Percentiles rank a stretch among this genome's conserved stretches.
Conservation (phyloP, 2,797 vertebrate genomes). For the Phrynocephalus forsythii region DNA sequence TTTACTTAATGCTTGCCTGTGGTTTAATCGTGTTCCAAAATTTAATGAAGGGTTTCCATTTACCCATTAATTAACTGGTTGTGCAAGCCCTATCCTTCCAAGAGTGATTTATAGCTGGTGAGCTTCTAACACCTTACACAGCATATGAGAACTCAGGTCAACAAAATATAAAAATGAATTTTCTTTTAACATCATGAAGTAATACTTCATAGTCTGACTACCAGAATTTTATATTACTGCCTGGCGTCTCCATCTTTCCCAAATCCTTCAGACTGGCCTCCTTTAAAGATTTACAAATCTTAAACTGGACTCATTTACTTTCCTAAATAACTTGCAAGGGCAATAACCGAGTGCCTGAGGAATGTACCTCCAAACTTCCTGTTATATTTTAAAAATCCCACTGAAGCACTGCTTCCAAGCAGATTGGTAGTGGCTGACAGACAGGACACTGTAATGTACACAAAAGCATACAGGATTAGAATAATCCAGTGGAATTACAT, state of each 20-base stretch:
- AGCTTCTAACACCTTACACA: not conserved
- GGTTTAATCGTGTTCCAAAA: slow-evolving; percentile 3
- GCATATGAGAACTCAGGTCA: not conserved
- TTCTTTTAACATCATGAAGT: not conserved
- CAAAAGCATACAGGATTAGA: slow-evolving; percentile 22
- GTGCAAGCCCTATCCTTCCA: not conserved
- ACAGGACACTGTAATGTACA: not conserved
- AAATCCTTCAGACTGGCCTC: not conserved
- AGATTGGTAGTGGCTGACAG: slow-evolving; percentile 23
- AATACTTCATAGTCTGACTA: not conserved
- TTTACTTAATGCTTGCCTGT: not conserved
- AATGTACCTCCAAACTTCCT: slow-evolving; percentile 59
- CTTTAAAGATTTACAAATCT: slow-evolving; percentile 31
- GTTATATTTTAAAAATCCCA: slow-evolving; percentile 45
- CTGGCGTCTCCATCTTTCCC: not conserved
- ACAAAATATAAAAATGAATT: not conserved
- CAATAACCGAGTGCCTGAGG: slow-evolving; percentile 46
- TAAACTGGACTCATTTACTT: slow-evolving; percentile 44
- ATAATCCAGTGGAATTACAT: slow-evolving; percentile 5
- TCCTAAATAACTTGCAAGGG: slow-evolving; percentile 44
- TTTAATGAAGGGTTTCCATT: not conserved
- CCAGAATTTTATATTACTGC: not conserved
- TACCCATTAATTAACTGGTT: not conserved
- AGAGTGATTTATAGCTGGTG: not conserved
- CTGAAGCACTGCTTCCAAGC: slow-evolving; percentile 49